Percentiles rank a stretch among this genome's conserved stretches.
Conservation (phyloP, 2,888 invertebrate genomes). For the Rhagophthalmus giganteus region DNA sequence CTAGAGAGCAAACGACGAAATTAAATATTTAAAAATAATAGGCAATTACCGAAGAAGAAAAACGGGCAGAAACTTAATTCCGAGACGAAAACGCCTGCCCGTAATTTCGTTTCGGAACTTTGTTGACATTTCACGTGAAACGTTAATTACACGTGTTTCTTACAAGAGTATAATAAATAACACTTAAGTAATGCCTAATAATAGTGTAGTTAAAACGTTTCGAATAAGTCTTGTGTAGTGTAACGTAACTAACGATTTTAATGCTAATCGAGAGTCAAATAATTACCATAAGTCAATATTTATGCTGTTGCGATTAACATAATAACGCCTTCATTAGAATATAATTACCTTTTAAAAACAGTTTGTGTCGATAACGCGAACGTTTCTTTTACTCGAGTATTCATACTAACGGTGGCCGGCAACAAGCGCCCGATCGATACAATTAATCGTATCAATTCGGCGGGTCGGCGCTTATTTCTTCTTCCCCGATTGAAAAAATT, state of each 20-base stretch:
- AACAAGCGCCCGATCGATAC: constrained; percentile 6
- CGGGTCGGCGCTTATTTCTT: constrained; percentile 5
- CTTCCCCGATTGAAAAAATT: constrained; percentile 22
- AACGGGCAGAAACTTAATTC: too few species aligned
- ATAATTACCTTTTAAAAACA: constrained; percentile 11
- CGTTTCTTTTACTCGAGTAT: not conserved
- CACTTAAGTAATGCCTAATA: not conserved
- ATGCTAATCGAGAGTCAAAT: constrained; percentile 10
- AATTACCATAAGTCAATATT: constrained; percentile 24
- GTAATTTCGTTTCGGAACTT: too few species aligned
- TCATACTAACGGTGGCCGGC: too few species aligned
- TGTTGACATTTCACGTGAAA: not conserved
- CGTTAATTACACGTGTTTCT: not conserved
- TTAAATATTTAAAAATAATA: too few species aligned
- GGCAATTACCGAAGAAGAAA: too few species aligned
- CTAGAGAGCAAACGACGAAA: too few species aligned
- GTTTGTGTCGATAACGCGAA: constrained; percentile 4
- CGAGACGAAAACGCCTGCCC: too few species aligned
- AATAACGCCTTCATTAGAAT: constrained; percentile 23
- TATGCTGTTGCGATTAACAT: constrained; percentile 17
- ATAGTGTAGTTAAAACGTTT: constrained; percentile 2
- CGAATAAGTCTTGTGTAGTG: constrained; percentile 2
- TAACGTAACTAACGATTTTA: constrained; percentile 16
- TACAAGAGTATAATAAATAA: not conserved
- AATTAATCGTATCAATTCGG: constrained; percentile 15